Percentiles rank a stretch among this genome's conserved stretches.
phyloP scores from a whole-genome alignment of 2,113 vertebrate species.

The Gasterosteus aculeatus region DNA sequence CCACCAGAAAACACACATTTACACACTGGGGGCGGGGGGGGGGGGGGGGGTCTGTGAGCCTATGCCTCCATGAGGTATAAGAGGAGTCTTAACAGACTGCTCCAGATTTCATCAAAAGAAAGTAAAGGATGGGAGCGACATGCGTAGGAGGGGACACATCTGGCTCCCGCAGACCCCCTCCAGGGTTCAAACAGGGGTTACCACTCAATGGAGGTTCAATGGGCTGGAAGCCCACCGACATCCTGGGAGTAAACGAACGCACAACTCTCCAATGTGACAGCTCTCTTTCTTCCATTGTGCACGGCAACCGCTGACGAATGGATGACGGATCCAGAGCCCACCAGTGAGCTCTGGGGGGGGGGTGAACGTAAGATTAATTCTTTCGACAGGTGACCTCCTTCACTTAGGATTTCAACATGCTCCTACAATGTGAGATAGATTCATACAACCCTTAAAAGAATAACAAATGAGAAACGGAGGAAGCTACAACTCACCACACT shows the following conservation, averaged over 20 bases:
- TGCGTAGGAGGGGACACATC: conserved; percentile 32
- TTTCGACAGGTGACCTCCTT: not conserved
- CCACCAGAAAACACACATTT: too few relatives aligned
- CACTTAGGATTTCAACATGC: not conserved
- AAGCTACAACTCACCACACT: not conserved
- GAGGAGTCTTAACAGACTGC: not conserved
- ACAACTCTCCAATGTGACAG: conserved; percentile 12
- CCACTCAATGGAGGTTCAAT: conserved; percentile 58
- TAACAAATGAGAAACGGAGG: conserved; percentile 13
- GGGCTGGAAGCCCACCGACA: conserved; percentile 52
- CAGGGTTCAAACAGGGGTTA: conserved; percentile 67
- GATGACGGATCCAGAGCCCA: conserved; percentile 48
- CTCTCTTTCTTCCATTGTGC: conserved; percentile 48
- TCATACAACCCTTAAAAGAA: not conserved
- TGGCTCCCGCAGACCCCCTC: conserved; percentile 42
- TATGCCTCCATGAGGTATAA: not conserved
- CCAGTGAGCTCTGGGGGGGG: conserved; percentile 26
- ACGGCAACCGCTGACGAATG: conserved; percentile 62
- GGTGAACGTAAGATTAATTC: not conserved
- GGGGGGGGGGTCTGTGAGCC: conserved; percentile 2
- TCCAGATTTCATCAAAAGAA: not conserved
- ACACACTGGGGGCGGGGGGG: too few relatives aligned
- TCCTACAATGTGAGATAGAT: not conserved
- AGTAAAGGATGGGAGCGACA: not conserved
- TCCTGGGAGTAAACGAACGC: conserved; percentile 34